Conservation (phyloP, 2,797 vertebrate genomes). For the Eulemur mongoz region DNA sequence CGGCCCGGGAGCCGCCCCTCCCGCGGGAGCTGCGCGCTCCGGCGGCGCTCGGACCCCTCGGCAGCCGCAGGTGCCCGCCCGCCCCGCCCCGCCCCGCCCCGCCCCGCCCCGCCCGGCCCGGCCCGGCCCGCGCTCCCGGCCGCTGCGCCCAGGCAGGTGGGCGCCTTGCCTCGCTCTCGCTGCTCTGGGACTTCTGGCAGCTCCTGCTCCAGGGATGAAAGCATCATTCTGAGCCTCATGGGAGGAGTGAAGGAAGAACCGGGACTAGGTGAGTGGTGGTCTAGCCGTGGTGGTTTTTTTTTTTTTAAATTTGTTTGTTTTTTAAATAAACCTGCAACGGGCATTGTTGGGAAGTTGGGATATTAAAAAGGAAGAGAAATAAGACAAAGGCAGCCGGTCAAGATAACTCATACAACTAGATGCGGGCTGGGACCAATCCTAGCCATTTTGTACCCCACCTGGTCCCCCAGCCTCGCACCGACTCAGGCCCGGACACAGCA, state of each 20-base stretch:
- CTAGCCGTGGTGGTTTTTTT: neutral
- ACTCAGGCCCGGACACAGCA: neutral
- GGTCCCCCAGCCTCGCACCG: neutral
- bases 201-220: fast-evolving
- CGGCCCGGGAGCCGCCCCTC: neutral
- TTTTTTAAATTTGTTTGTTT: too few species aligned
- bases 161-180: neutral
- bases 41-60: neutral
- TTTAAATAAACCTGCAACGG: neutral
- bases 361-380: constrained; percentile 26
- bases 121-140: neutral
- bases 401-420: neutral
- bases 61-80: constrained; percentile 42
- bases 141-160: neutral
- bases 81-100: neutral
- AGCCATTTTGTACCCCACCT: neutral
- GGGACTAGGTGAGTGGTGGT: neutral
- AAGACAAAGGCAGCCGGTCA: neutral
- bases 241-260: neutral
- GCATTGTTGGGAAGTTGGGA: neutral
- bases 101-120: neutral
- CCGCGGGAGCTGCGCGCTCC: neutral
- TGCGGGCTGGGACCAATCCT: too few species aligned
- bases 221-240: neutral
- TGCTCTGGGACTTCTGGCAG: neutral